These are phyloP conservation scores for Caenorhabditis drosophilae DNA, from an alignment of 2,888 invertebrate genomes.

Conservation along the genomic window DNA sequence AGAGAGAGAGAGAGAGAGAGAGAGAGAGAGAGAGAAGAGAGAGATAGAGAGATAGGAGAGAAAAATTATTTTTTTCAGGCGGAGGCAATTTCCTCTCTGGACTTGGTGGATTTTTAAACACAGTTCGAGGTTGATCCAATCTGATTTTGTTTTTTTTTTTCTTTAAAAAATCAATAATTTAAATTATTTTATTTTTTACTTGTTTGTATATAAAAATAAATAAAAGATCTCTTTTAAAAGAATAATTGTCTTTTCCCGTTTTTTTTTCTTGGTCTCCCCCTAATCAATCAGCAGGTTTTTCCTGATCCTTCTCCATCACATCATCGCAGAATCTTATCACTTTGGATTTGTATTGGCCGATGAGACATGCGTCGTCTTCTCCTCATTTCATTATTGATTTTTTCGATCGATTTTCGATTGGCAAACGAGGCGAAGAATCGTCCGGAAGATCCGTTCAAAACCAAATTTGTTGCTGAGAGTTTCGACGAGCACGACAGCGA, in stretches of 20 bases:
- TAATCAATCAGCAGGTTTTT: conserved; percentile 3
- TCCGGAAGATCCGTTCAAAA: conserved; percentile 32
- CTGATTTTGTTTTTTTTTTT: neutral
- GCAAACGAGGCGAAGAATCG: no score
- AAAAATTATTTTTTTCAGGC: conserved; percentile 52
- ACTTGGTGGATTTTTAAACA: conserved; percentile 47
- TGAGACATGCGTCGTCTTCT: no score
- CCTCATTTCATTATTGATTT: neutral
- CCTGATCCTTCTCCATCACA: neutral
- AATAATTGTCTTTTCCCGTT: neutral
- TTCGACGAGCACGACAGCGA: conserved; percentile 6
- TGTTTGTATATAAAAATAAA: conserved; percentile 17
- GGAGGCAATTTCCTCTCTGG: conserved; percentile 48
- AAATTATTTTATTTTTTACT: conserved; percentile 6
- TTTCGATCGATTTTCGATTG: neutral
- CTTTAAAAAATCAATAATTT: neutral
- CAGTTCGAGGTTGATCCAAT: conserved; percentile 30
- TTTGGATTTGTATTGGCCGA: no score
- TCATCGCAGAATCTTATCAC: no score
- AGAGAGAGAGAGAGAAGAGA: no score
- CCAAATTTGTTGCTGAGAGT: conserved; percentile 21
- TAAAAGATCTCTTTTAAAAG: neutral
- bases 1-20: no score
- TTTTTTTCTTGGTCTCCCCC: neutral
- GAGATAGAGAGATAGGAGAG: no score